Base-by-base conservation (phyloP, 1,140 invertebrate genomes). In the Aphelenchoides besseyi region DNA sequence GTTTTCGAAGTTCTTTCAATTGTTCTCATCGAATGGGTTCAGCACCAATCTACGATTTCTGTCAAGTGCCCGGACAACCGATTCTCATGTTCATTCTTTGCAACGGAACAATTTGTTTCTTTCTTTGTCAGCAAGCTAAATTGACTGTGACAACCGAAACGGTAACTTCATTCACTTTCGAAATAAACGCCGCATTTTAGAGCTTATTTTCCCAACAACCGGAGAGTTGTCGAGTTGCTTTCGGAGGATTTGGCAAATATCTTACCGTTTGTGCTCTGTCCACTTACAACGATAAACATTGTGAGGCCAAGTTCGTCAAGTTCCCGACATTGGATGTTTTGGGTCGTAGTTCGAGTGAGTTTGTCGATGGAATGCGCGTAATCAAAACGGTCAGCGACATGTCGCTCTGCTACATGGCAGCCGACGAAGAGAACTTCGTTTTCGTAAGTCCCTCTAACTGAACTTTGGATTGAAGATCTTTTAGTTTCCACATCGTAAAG, bases 81-180 rank as follows among this genome's bases (percentile, higher is more conserved):
- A 33, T 59, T 33, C 5, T 59, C 18, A 8, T 59, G 26, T 59
- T 59, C 18, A 8, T 59, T 5, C 55, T 59, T 33, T 23, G 18
- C 5, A 59, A 59, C 55, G 55, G 55, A 59, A 8, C 5, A 5
- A 59, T 59, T 59, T 33, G 55, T 23, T 59, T 59, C 55, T 59
- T 29, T 23, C 5, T 59, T 28, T 18, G 5, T 5, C 5, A 59
- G 55, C 16, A 8, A 23, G 5, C 55, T 8, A 59, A 59, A 23
- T 33, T 59, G 12, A 29, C 55, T 8, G 5, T 18, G 26, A 8
- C 55, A 8, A 59, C 5, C 5, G 55, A 59, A 33, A 5, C 5
- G 18, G 18, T 59, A 5, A 12, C 5, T 59, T 8, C 5, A 59
- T 59, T 59, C 5, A 59, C 32, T 59, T n/a, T n/a, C n/a, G n/a